phyloP scores from a whole-genome alignment of 2,113 vertebrate genomes.

The Cyprinodon tularosa region DNA sequence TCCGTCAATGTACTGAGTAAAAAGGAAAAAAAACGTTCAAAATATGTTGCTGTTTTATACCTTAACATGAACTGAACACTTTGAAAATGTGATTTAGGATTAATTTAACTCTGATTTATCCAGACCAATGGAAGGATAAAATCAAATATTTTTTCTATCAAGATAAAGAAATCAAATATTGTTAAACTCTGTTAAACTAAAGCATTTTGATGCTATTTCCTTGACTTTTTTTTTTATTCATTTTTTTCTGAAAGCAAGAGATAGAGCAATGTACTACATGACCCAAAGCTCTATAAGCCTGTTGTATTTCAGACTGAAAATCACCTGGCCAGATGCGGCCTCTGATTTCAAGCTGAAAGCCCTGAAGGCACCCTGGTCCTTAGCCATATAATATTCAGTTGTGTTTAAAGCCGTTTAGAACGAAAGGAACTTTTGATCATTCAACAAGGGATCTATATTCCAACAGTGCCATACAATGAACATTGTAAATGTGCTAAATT shows the following conservation, averaged over 20 bases:
- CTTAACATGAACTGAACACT: background rate
- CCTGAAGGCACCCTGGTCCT: constrained; percentile 16
- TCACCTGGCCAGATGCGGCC: constrained; percentile 17
- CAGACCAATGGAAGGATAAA: background rate
- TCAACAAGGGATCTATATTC: constrained; percentile 1
- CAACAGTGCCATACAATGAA: background rate
- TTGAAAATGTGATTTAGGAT: no score
- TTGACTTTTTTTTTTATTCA: background rate
- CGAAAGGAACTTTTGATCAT: background rate
- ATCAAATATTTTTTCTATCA: background rate
- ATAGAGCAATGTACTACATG: background rate
- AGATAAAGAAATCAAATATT: background rate
- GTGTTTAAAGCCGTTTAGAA: background rate
- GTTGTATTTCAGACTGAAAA: background rate
- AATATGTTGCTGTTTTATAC: background rate
- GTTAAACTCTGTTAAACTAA: constrained; percentile 13
- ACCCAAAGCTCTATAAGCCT: constrained; percentile 7
- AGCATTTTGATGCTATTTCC: background rate
- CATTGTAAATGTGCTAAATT: background rate
- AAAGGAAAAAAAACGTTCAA: background rate
- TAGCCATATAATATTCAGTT: constrained; percentile 18
- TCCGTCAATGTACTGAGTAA: no score
- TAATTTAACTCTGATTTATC: background rate
- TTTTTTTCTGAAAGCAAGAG: background rate
- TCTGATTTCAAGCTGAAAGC: constrained; percentile 12